phyloP scores from a whole-genome alignment of 2,113 vertebrate genomes.

The Microcebus murinus region DNA sequence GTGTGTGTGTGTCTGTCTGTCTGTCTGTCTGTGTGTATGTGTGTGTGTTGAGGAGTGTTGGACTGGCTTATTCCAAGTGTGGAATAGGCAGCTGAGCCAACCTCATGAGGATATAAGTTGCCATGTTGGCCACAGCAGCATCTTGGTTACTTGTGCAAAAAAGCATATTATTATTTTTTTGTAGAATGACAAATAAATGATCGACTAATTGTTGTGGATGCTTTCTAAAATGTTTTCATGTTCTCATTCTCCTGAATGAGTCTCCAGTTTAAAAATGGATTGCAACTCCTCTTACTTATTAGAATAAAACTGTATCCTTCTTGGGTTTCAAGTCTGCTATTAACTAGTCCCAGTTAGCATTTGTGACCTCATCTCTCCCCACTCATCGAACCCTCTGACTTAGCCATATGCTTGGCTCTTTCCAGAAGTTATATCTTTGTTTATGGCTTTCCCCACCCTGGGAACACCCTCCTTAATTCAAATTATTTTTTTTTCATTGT shows the following conservation, averaged over 20 bases:
- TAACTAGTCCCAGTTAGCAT: not conserved
- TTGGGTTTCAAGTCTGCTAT: not conserved
- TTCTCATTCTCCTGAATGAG: not conserved
- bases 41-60: not conserved
- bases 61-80: not conserved
- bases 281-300: not conserved
- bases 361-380: not conserved
- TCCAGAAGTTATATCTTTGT: not conserved
- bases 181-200: not conserved
- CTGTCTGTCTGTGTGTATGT: no score
- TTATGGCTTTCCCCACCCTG: not conserved
- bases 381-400: not conserved
- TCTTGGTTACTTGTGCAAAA: not conserved
- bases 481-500: not conserved
- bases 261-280: not conserved
- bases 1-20: not conserved
- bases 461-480: not conserved
- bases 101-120: not conserved
- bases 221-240: not conserved
- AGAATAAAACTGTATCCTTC: not conserved
- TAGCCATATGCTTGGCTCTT: not conserved
- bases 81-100: not conserved
- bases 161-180: not conserved
- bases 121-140: not conserved
- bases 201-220: not conserved